A percentile compares a stretch with the other conserved stretches of the same genome.
phyloP scores from a whole-genome alignment of 1,140 invertebrate species.

The Pseudomyrmex flavicornis region DNA sequence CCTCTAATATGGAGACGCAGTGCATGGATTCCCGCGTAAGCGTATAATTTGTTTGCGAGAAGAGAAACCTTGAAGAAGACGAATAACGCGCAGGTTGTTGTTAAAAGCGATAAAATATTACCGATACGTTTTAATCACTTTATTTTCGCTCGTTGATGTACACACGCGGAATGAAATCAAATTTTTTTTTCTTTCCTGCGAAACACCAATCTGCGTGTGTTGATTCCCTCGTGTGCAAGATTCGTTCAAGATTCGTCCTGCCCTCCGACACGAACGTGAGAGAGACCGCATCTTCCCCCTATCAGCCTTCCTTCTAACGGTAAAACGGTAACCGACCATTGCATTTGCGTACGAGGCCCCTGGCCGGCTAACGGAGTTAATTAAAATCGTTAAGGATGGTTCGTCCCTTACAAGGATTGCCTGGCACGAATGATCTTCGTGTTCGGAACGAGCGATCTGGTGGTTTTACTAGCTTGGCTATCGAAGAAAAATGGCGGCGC shows the following conservation, averaged over 20 bases:
- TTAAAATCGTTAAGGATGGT: constrained; percentile 75
- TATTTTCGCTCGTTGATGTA: background rate
- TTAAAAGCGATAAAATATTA: background rate
- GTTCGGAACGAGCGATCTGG: constrained; percentile 22
- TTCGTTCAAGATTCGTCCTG: constrained; percentile 61
- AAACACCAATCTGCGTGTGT: background rate
- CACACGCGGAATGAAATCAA: too few relatives aligned
- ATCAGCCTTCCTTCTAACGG: constrained; percentile 71
- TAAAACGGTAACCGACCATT: constrained; percentile 55
- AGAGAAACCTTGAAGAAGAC: constrained; percentile 34
- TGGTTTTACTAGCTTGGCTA: constrained; percentile 39
- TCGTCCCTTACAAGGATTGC: constrained; percentile 68
- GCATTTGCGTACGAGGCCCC: constrained; percentile 70
- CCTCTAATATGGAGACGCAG: constrained; percentile 4
- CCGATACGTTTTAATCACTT: background rate
- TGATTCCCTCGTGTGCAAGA: constrained; percentile 9
- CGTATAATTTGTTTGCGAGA: constrained; percentile 32
- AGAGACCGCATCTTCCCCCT: constrained; percentile 66
- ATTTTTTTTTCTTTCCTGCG: background rate
- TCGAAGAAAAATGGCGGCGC: constrained; percentile 2
- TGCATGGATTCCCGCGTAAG: background rate
- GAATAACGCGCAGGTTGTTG: background rate
- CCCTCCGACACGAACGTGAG: constrained; percentile 53
- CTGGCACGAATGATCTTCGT: constrained; percentile 20
- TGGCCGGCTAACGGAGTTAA: constrained; percentile 73